Percentiles rank a stretch among this genome's conserved stretches.
phyloP scores from a whole-genome alignment of 2,888 invertebrate genomes.

The Yponomeuta plumbellus region DNA sequence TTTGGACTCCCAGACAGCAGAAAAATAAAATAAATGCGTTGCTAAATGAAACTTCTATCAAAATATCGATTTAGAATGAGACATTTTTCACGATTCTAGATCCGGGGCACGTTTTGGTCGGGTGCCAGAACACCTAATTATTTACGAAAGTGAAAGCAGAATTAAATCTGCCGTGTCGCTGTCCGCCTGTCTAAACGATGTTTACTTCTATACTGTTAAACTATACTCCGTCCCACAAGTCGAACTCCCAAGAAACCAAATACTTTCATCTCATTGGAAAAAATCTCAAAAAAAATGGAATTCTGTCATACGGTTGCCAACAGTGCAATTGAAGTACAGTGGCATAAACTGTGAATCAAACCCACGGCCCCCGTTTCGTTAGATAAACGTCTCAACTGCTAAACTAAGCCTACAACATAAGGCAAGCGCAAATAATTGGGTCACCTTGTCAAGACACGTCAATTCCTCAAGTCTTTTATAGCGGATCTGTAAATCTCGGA shows the following conservation, averaged over 20 bases:
- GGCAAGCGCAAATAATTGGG: constrained; percentile 2
- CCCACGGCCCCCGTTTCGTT: no score
- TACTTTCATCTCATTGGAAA: no score
- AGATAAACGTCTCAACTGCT: no score
- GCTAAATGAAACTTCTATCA: background rate
- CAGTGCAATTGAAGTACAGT: no score
- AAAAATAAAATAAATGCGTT: background rate
- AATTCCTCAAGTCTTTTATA: constrained; percentile 12
- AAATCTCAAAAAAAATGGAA: no score
- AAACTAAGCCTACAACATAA: no score
- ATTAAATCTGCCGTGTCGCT: constrained; percentile 1
- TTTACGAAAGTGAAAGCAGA: constrained; percentile 1
- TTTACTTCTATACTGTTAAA: background rate
- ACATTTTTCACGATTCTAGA: constrained; percentile 1
- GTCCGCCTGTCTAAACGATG: background rate
- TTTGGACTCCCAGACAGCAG: background rate
- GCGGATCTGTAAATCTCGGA: constrained; percentile 16
- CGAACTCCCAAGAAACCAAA: no score
- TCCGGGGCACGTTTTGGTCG: background rate
- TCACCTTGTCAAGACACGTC: background rate
- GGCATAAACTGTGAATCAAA: no score
- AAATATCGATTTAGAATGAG: background rate
- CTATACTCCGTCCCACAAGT: no score
- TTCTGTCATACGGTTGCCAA: no score
- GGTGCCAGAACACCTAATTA: constrained; percentile 11